phyloP scores from a whole-genome alignment of 2,113 vertebrate genomes.

The Apaloderma vittatum region DNA sequence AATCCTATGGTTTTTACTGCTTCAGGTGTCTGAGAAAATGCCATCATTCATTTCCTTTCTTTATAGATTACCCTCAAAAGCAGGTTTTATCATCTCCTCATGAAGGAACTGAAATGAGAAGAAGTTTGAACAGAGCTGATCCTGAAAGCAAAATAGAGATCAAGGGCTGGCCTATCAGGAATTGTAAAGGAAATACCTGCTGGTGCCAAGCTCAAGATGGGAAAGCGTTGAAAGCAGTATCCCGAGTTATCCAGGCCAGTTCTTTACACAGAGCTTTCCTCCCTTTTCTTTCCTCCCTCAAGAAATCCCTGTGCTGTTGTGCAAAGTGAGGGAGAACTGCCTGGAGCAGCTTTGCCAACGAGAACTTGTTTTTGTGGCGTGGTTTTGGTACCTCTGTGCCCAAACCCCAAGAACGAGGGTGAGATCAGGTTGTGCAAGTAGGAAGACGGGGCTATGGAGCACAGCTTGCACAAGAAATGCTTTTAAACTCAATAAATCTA shows the following conservation, averaged over 20 bases:
- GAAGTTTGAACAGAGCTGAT: background rate
- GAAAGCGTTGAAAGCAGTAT: background rate
- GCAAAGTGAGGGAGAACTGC: background rate
- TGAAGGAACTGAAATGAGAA: background rate
- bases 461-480: background rate
- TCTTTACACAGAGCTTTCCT: background rate
- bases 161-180: background rate
- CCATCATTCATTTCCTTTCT: background rate
- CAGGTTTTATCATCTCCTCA: background rate
- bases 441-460: background rate
- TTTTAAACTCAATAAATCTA: background rate
- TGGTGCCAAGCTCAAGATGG: background rate
- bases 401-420: background rate
- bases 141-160: background rate
- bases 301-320: accelerated
- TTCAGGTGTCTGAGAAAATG: background rate
- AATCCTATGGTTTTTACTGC: background rate
- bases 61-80: background rate
- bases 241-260: background rate
- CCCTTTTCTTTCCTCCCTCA: background rate
- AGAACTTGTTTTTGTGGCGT: accelerated
- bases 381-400: background rate
- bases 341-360: background rate
- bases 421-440: background rate
- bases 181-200: background rate